Percentiles rank a stretch among this genome's conserved stretches.
Evolutionary conservation across 2,888 invertebrate genomes (phyloP).

Genomic region (Drosophila prolongata): DNA sequence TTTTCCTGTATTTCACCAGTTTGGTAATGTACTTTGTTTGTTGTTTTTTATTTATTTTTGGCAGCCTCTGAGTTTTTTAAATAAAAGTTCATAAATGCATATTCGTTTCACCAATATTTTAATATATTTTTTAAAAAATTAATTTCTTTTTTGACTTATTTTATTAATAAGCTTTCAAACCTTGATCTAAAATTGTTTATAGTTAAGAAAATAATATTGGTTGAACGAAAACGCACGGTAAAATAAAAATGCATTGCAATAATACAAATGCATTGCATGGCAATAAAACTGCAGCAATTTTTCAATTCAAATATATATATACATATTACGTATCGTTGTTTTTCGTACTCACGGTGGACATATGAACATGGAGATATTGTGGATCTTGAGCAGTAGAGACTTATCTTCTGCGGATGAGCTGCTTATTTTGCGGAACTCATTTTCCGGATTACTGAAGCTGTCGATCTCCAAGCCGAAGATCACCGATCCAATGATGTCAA

Average conservation of each 20-base stretch:
- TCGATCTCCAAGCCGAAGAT: constrained; percentile 85
- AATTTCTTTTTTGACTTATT: no score
- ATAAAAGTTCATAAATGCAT: no score
- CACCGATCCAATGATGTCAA: constrained; percentile 84
- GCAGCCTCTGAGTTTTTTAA: background rate
- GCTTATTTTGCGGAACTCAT: constrained; percentile 80
- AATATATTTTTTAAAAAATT: no score
- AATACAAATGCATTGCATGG: background rate
- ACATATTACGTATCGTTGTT: background rate
- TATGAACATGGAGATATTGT: constrained; percentile 62
- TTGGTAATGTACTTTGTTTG: background rate
- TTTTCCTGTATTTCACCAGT: background rate
- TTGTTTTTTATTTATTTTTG: background rate
- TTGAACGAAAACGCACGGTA: no score
- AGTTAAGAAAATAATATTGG: no score
- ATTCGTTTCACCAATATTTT: no score
- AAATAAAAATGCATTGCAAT: background rate
- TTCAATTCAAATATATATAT: background rate
- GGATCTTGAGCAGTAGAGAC: constrained; percentile 45
- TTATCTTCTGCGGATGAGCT: constrained; percentile 40
- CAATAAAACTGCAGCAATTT: background rate
- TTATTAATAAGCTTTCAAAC: no score
- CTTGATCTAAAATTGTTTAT: no score
- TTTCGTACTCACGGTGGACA: constrained; percentile 74
- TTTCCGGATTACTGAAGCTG: constrained; percentile 80